These are phyloP conservation scores for Pterophyllum scalare DNA, from an alignment of 2,113 vertebrate genomes.

Conservation along the genomic window DNA sequence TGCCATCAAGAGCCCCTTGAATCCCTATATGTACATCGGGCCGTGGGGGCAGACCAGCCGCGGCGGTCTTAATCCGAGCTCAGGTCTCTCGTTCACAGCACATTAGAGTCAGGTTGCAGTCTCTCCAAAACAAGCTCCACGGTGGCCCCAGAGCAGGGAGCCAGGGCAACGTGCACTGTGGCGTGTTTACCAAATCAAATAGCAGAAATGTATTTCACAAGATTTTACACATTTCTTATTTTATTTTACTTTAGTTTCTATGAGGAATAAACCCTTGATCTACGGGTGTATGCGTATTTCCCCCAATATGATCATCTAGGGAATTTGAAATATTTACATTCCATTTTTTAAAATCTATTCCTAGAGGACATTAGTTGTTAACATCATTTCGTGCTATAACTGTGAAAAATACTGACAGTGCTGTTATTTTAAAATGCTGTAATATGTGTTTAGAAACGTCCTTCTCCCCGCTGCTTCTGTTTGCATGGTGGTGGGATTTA, in stretches of 20 bases:
- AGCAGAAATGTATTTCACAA: constrained; percentile 11
- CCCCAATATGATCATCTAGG: neutral
- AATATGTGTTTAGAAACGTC: neutral
- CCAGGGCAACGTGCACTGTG: constrained; percentile 23
- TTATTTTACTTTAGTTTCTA: neutral
- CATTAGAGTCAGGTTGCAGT: constrained; percentile 78
- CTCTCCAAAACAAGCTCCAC: constrained; percentile 54
- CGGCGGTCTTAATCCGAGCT: constrained; percentile 73
- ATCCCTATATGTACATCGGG: constrained; percentile 35
- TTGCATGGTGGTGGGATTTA: neutral
- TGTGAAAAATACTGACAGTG: constrained; percentile 7
- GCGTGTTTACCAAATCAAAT: constrained; percentile 42
- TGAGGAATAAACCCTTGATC: neutral
- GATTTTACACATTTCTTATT: neutral
- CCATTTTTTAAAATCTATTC: neutral
- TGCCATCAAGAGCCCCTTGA: constrained; percentile 40
- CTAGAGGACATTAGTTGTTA: neutral
- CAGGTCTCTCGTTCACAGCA: constrained; percentile 76
- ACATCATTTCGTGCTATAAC: neutral
- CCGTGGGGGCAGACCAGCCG: constrained; percentile 60
- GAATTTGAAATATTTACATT: neutral
- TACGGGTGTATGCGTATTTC: neutral
- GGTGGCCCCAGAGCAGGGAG: constrained; percentile 61
- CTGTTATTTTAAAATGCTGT: neutral
- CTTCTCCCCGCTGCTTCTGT: neutral